A percentile compares a stretch with the other conserved stretches of the same genome.
These are phyloP conservation scores for Apamea monoglypha DNA, from an alignment of 2,888 invertebrate genomes.

Conservation along the genomic window DNA sequence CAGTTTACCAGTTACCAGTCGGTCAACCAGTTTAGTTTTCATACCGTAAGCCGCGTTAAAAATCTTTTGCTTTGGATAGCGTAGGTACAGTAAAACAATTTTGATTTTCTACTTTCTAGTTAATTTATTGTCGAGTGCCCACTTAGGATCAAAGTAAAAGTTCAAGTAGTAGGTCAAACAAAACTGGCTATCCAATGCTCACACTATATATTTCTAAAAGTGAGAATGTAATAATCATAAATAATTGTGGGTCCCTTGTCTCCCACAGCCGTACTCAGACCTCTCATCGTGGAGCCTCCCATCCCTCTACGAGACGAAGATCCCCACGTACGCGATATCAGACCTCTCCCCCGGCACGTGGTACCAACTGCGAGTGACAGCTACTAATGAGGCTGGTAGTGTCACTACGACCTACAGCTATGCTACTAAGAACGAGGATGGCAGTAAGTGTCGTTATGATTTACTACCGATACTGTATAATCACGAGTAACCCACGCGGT, in stretches of 20 bases:
- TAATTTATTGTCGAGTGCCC: background rate
- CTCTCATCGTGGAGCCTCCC: conserved; percentile 76
- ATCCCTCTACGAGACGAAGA: conserved; percentile 76
- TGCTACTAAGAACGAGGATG: conserved; percentile 91
- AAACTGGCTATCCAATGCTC: background rate
- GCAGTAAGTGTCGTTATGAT: conserved; percentile 84
- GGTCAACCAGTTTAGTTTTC: too few species aligned
- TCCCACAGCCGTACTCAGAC: conserved; percentile 73
- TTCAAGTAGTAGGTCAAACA: background rate
- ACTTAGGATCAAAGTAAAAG: background rate
- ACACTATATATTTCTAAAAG: background rate
- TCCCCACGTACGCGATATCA: conserved; percentile 82
- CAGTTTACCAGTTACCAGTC: too few species aligned
- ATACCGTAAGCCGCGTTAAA: too few species aligned
- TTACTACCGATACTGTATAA: background rate
- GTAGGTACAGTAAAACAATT: too few species aligned
- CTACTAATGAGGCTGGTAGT: conserved; percentile 92
- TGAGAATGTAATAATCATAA: background rate
- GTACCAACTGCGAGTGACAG: conserved; percentile 91
- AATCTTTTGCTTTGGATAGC: too few species aligned
- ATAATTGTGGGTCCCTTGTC: too few species aligned
- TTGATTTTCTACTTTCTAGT: background rate
- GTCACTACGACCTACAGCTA: conserved; percentile 90
- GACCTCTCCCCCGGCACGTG: conserved; percentile 91
- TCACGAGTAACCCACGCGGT: background rate